Percentiles rank a stretch among this genome's conserved stretches.
Evolutionary conservation across 1,140 invertebrate genomes (phyloP).

Genomic region (Nasonia vitripennis): DNA sequence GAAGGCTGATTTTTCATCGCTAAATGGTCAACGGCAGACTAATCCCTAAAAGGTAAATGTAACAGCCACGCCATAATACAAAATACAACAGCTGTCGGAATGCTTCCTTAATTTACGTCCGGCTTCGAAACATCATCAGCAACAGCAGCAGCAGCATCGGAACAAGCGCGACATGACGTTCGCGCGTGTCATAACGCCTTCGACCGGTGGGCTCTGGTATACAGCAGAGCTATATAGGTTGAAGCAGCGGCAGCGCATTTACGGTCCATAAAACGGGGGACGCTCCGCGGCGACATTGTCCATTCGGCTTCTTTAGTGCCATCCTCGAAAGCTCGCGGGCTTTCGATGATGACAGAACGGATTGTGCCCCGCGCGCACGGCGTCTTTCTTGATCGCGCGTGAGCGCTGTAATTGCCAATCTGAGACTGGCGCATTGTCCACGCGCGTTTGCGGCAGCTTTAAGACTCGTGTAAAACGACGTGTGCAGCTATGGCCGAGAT

Average conservation of each 20-base stretch:
- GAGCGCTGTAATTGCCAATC: conserved; percentile 10
- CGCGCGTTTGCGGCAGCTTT: not conserved
- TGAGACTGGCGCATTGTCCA: not conserved
- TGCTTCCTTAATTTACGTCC: not conserved
- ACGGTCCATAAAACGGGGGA: conserved; percentile 18
- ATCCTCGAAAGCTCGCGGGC: conserved; percentile 1
- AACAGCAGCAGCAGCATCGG: not conserved
- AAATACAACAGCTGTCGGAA: not conserved
- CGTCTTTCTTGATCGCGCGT: not conserved
- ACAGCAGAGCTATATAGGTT: not conserved
- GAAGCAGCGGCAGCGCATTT: conserved; percentile 3
- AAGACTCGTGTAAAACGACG: not conserved
- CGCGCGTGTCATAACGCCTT: not conserved
- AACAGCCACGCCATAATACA: not conserved
- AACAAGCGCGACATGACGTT: not conserved
- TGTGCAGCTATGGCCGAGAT: not conserved
- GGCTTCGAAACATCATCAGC: not conserved
- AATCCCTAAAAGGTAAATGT: not conserved
- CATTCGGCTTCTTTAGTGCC: conserved; percentile 23
- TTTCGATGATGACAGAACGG: not conserved
- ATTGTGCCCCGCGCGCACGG: not conserved
- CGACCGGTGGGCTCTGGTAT: not conserved
- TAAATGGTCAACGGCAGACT: not conserved
- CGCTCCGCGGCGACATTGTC: not conserved
- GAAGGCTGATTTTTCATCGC: not conserved